Percentiles rank a stretch among this genome's conserved stretches.
phyloP scores from a whole-genome alignment of 2,888 invertebrate genomes.

The Machimus rusticus region DNA sequence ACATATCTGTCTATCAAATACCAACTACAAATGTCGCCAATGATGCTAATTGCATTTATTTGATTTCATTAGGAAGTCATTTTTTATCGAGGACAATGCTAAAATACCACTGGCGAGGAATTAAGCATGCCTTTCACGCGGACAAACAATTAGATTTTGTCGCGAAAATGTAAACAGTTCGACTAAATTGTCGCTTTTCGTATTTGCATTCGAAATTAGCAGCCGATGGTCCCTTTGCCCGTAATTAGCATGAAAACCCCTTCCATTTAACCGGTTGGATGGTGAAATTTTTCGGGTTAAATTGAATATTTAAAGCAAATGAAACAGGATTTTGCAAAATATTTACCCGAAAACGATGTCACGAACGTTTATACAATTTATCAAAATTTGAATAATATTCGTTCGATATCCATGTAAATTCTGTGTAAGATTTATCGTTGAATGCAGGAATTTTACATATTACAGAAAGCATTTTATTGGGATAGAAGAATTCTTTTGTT shows the following conservation, averaged over 20 bases:
- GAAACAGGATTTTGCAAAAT: not conserved
- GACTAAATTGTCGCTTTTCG: constrained; percentile 2
- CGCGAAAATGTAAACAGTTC: not conserved
- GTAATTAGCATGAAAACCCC: not conserved
- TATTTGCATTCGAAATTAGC: constrained; percentile 2
- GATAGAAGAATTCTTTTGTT: too few relatives aligned
- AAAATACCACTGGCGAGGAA: not conserved
- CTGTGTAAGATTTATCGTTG: not conserved
- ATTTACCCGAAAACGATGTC: not conserved
- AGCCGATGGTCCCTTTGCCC: not conserved
- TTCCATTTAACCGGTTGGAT: not conserved
- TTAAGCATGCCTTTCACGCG: constrained; percentile 7
- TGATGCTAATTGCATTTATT: not conserved
- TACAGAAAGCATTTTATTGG: not conserved
- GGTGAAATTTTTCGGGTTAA: not conserved
- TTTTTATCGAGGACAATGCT: not conserved
- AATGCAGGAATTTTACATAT: not conserved
- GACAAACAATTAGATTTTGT: not conserved
- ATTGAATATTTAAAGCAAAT: not conserved
- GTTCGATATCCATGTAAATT: not conserved
- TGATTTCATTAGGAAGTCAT: not conserved
- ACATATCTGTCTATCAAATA: not conserved
- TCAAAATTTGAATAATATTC: not conserved
- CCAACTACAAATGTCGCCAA: not conserved
- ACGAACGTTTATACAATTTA: not conserved